Base-by-base conservation (phyloP, 2,113 vertebrate species). In the Lates calcarifer region DNA sequence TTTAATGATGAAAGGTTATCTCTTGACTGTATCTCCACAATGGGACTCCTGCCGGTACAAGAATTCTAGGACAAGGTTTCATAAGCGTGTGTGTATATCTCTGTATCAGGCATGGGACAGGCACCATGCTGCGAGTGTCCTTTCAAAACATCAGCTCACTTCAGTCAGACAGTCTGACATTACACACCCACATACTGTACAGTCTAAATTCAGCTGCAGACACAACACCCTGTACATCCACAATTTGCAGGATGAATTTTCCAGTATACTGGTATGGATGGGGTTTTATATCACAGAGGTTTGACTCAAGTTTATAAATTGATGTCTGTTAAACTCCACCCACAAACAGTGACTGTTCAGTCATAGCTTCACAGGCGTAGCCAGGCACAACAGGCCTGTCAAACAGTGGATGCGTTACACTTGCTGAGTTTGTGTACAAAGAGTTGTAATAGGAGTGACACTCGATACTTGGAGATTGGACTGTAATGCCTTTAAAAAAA, bases 11-110 rank as follows among this genome's bases (percentile, higher is more conserved):
- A 63, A 55, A 63, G 65, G 71, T 77, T 81, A 81, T 83, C 81
- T 85, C 29, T 68, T 78, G 78, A 84, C 80, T 87, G 72, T 85
- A 86, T 87, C 79, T 67, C 51, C 31, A 51, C 51, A 64, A 65
- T 0, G 71, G 53, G 58, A 83, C 67, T 77, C 41, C 13, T 26
- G 55, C 64, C 60, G 64, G 72, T 74, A 68, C 41, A 41, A 24
- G 39, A 47, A 74, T 72, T 72, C 37, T 41, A 45, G 56, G n/a
- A 77, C 15, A 39, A 28, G 6, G 37, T 28, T 55, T 53, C 22
- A 53, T n/a, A 12, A 28, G 24, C 26, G 28, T 53, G 26, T 64
- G 1, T 41, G 1, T 63, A 17, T 63, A 17, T 45, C 56, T 57
- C 53, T 56, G 17, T 29, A 10, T 57, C 45, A 47, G 45, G 17